phyloP scores from a whole-genome alignment of 2,888 invertebrate genomes.

The Blera fallax region DNA sequence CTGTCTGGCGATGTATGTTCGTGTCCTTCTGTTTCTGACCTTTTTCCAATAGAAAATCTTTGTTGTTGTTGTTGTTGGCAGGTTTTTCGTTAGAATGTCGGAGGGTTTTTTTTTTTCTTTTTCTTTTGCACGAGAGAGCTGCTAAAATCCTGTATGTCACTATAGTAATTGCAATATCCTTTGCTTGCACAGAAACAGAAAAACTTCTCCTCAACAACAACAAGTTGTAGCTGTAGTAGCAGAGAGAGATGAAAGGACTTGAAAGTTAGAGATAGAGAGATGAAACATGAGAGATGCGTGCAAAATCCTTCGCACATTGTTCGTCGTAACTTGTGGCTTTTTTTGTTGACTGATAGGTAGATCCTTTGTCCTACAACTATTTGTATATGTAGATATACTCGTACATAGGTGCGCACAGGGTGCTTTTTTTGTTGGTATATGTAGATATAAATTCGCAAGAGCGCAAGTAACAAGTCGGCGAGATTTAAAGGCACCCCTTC shows the following conservation, averaged over 20 bases:
- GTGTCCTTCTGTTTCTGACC: conserved; percentile 66
- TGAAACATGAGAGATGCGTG: conserved; percentile 47
- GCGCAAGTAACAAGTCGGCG: conserved; percentile 68
- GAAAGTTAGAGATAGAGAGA: neutral
- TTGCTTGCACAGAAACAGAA: conserved; percentile 13
- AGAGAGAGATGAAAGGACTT: conserved; percentile 10
- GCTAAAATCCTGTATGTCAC: conserved; percentile 34
- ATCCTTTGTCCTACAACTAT: conserved; percentile 12
- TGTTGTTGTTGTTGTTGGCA: conserved; percentile 30
- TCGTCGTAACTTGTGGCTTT: conserved; percentile 62
- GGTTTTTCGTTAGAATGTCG: neutral
- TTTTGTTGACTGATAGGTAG: conserved; percentile 48
- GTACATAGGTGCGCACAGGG: neutral
- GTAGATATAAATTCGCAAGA: conserved; percentile 32
- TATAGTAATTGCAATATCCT: conserved; percentile 63
- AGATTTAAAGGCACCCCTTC: neutral
- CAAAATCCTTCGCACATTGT: conserved; percentile 58
- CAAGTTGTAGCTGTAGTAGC: conserved; percentile 25
- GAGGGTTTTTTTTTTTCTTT: neutral
- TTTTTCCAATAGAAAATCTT: conserved; percentile 32
- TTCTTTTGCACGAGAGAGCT: conserved; percentile 20
- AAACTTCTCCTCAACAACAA: conserved; percentile 48
- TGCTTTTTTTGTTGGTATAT: conserved; percentile 34
- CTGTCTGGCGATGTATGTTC: conserved; percentile 45
- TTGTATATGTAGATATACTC: neutral